Percentiles rank a stretch among this genome's conserved stretches.
These are phyloP conservation scores for Ylistrum balloti DNA, from an alignment of 1,140 invertebrate genomes.

Conservation along the genomic window DNA sequence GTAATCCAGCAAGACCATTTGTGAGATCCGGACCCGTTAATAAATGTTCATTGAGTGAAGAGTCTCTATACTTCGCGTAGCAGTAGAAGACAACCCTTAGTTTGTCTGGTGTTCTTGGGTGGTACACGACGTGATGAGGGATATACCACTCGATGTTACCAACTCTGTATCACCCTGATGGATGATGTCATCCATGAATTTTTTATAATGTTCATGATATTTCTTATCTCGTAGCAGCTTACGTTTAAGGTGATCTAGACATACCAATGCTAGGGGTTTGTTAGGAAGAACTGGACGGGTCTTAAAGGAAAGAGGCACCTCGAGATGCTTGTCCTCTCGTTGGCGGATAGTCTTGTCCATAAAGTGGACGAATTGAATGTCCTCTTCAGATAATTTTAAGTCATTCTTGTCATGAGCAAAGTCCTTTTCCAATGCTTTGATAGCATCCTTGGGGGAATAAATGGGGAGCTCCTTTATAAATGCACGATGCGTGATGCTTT, in stretches of 20 bases:
- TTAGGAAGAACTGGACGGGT: conserved; percentile 45
- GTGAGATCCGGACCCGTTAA: conserved; percentile 68
- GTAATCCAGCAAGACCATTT: conserved; percentile 63
- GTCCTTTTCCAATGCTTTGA: conserved; percentile 54
- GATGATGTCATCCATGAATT: conserved; percentile 56
- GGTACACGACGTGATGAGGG: conserved; percentile 54
- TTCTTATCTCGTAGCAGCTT: conserved; percentile 33
- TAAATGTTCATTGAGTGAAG: conserved; percentile 70
- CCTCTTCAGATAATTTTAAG: conserved; percentile 51
- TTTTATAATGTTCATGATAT: conserved; percentile 46
- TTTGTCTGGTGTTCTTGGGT: conserved; percentile 47
- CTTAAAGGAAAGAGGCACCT: conserved; percentile 57
- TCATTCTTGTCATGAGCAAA: conserved; percentile 43
- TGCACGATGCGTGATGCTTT: conserved; percentile 29
- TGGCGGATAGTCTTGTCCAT: conserved; percentile 47
- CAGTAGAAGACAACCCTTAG: conserved; percentile 68
- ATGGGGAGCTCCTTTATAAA: conserved; percentile 51
- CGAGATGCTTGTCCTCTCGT: conserved; percentile 43
- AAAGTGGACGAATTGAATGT: conserved; percentile 38
- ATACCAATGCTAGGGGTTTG: conserved; percentile 47
- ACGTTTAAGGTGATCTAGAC: conserved; percentile 48
- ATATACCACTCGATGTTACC: conserved; percentile 57
- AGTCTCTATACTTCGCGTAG: conserved; percentile 51
- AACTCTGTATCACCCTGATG: conserved; percentile 50
- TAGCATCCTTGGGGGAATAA: conserved; percentile 51